These are phyloP conservation scores for Dusona sp. DNA, from an alignment of 2,888 invertebrate species.

Conservation along the genomic window DNA sequence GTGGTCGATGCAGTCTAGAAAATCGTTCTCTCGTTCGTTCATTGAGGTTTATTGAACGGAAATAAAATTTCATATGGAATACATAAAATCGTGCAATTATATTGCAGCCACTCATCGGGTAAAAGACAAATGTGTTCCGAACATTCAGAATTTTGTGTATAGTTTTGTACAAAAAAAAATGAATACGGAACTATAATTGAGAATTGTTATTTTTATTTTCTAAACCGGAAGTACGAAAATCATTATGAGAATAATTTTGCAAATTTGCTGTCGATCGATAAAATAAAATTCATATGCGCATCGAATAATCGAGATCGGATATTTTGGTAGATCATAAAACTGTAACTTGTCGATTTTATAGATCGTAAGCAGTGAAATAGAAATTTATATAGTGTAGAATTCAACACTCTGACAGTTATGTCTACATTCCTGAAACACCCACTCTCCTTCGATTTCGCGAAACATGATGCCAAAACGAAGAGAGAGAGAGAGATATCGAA, in stretches of 20 bases:
- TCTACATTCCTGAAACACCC: constrained; percentile 60
- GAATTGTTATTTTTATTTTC: neutral
- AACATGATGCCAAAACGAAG: constrained; percentile 63
- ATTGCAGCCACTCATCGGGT: too few species aligned
- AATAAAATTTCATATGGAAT: too few species aligned
- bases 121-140: constrained; percentile 19
- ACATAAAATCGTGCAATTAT: too few species aligned
- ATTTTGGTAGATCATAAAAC: constrained; percentile 14
- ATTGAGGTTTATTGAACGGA: constrained; percentile 30
- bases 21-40: constrained; percentile 14
- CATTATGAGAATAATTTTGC: too few species aligned
- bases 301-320: neutral
- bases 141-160: constrained; percentile 6
- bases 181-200: neutral
- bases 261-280: too few species aligned
- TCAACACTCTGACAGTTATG: constrained; percentile 55
- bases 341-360: neutral
- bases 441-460: constrained; percentile 61
- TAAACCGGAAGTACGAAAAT: neutral
- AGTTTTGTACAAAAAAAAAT: too few species aligned
- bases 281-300: neutral
- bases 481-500: constrained; percentile 16
- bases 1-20: neutral
- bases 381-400: constrained; percentile 9
- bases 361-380: constrained; percentile 15